Evolutionary conservation across 2,797 vertebrate species (phyloP), one percentile per base, ranked within the genome.

Genomic region (Atherinosoma microstoma): DNA sequence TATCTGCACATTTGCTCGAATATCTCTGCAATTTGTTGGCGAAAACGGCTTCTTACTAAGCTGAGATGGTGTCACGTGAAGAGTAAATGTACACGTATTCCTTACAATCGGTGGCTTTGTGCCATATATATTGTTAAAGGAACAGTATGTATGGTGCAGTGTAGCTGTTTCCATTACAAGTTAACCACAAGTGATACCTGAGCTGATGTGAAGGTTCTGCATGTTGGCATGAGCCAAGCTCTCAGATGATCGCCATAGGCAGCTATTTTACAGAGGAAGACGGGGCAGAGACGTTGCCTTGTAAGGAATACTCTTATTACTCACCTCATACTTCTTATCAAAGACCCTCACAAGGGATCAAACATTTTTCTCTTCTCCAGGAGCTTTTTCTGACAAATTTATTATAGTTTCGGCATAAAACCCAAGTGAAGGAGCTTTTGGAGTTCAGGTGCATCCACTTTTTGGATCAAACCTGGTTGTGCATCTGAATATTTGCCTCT

Each of bases 171-270:
- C 22, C 30, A 49, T 57, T 27, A 38, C 64, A 54, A 58, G 30
- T 29, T 63, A 12, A 22, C 13, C 29, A 54, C 59, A 30, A 22
- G 34, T 45, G 70, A 53, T 47, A 64, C 65, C 49, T 60, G 64
- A 35, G 35, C 34, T 36, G 58, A 20, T 47, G 42, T 20, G 2
- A 47, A 47, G 42, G 20, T 35, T 36, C 11, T 22, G 12, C n/a
- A 49, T 22, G 45, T 49, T 22, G 2, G 20, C 15, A 20, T 20
- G 42, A 20, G 6, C 42, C 20, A 20, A 20, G 42, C 18, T 47
- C 40, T 45, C 13, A 42, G 15, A 18, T 45, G 40, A 18, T 45
- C 40, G 16, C 6, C 42, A 47, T 47, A 1, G 16, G 16, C 16
- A 45, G 1, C 42, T 45, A 6, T 6, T 45, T 45, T 18, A 8